Base-by-base conservation (phyloP, 2,797 vertebrate species). In the Heterohyrax brucei region DNA sequence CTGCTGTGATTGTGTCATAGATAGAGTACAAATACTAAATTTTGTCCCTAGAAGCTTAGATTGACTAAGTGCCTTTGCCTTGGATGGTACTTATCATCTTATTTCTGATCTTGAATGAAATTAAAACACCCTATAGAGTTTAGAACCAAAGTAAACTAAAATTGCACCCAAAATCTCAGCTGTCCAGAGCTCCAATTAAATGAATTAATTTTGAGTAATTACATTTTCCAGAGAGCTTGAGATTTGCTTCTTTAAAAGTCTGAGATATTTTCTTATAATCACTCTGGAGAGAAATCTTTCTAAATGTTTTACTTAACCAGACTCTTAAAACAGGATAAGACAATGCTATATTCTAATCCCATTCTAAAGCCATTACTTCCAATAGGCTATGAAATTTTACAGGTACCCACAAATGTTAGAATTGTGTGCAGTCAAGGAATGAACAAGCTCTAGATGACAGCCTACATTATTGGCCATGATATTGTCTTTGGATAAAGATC, bases 171-270 rank as follows among this genome's bases (percentile, higher is more conserved):
- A 80, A 76, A n/a, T 2, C 13, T 80, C 75, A 44, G 61, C 16
- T 70, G 70, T 28, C 61, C 44, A 1, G 14, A 77, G 61, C n/a
- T 16, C 50, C 70, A 48, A 33, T 62, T 10, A 33, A 33, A 21
- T 46, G 46, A 48, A 13, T 59, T 59, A 61, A 33, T 95, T 84
- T 79, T 56, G 79, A 73, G 72, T 53, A 72, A 64, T 33, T 64
- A 62, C 26, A n/a, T 39, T 87, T 78, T 79, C 61, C 3, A 1
- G 68, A 48, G 56, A 50, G 19, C 39, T 33, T 61, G 50, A 75
- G 56, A 59, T 86, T 94, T 75, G 46, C 79, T 83, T 89, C 70
- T 81, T 70, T n/a, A 82, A 64, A 28, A 56, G 56, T 62, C 28
- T 66, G 64, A 72, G 64, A 48, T 62, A 56, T 46, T 39, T 66